A percentile compares a stretch with the other conserved stretches of the same genome.
phyloP scores from a whole-genome alignment of 2,888 invertebrate species.

The Capitulum mitella region DNA sequence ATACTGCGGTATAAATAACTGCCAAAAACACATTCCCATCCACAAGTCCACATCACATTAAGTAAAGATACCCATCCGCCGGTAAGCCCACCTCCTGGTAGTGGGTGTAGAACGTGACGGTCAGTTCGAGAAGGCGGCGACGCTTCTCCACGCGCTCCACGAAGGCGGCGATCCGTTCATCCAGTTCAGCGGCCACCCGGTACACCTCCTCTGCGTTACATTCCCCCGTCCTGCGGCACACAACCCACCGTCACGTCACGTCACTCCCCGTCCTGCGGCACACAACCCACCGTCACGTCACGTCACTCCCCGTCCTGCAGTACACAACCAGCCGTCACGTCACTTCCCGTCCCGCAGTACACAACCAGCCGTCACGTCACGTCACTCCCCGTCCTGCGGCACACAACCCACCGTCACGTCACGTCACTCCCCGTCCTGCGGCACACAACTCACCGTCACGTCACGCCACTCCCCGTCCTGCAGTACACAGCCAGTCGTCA shows the following conservation, averaged over 20 bases:
- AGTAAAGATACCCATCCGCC: conserved; percentile 4
- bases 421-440: conserved; percentile 80
- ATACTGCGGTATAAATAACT: too few relatives aligned
- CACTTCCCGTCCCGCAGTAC: too few relatives aligned
- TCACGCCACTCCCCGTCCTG: conserved; percentile 57
- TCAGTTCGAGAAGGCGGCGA: conserved; percentile 78
- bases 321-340: conserved; percentile 58
- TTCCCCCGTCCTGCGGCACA: conserved; percentile 48
- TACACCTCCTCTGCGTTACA: conserved; percentile 94
- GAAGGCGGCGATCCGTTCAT: conserved; percentile 88
- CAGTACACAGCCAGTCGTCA: conserved; percentile 57
- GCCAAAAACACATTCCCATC: too few relatives aligned
- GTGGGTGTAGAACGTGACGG: conserved; percentile 90
- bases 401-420: too few relatives aligned
- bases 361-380: too few relatives aligned
- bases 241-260: too few relatives aligned
- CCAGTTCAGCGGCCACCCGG: conserved; percentile 85
- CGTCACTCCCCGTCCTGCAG: not conserved
- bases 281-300: not conserved
- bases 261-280: too few relatives aligned
- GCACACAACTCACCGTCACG: not conserved
- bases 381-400: too few relatives aligned
- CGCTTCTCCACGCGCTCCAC: conserved; percentile 86
- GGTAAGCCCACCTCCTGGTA: conserved; percentile 69
- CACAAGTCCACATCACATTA: too few relatives aligned